A percentile compares a stretch with the other conserved stretches of the same genome.
phyloP scores from a whole-genome alignment of 2,888 invertebrate species.

The Limulus polyphemus region DNA sequence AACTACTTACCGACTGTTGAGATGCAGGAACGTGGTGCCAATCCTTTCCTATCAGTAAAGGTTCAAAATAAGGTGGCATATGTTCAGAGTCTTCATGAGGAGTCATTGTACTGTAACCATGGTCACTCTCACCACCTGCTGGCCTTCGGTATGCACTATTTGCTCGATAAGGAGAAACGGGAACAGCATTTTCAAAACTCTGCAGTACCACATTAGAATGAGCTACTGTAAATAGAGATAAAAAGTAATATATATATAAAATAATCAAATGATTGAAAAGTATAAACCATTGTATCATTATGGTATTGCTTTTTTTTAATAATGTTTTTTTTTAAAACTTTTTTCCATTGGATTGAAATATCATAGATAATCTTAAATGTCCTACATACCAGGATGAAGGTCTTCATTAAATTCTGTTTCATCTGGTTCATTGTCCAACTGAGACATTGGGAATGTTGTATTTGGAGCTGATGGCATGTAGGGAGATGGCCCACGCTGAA shows the following conservation, averaged over 20 bases:
- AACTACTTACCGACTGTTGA: conserved; percentile 19
- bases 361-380: background rate
- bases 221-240: background rate
- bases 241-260: background rate
- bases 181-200: conserved; percentile 47
- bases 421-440: conserved; percentile 38
- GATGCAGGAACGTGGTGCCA: conserved; percentile 8
- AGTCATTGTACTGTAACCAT: conserved; percentile 89
- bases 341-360: background rate
- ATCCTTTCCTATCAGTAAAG: conserved; percentile 21
- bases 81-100: conserved; percentile 72
- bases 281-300: background rate
- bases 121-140: conserved; percentile 71
- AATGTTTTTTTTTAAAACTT: too few relatives aligned
- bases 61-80: conserved; percentile 26
- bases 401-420: conserved; percentile 35
- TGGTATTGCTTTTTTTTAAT: too few relatives aligned
- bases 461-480: conserved; percentile 35
- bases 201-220: conserved; percentile 20
- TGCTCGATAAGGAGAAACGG: conserved; percentile 75
- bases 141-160: conserved; percentile 61
- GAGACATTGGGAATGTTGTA: conserved; percentile 36
- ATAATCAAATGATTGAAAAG: background rate
- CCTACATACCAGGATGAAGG: conserved; percentile 15
- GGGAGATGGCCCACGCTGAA: conserved; percentile 31